Percentiles rank a stretch among this genome's conserved stretches.
Evolutionary conservation across 2,888 invertebrate species (phyloP).

Genomic region (Panorpa germanica): DNA sequence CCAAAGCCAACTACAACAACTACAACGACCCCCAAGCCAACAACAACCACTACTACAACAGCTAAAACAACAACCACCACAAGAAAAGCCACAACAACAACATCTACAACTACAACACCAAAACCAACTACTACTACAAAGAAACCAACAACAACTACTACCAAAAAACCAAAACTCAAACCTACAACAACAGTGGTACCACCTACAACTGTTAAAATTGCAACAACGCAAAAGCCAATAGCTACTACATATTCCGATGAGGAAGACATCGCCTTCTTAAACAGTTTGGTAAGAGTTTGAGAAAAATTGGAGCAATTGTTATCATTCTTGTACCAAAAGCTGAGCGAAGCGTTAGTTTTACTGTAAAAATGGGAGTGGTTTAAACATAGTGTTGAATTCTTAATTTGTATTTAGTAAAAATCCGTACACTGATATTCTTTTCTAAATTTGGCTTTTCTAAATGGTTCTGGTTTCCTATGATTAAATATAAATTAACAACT

Average conservation of each 20-base stretch:
- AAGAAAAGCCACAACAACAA: neutral
- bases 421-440: no score
- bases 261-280: constrained; percentile 38
- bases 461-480: no score
- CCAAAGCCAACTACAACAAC: constrained; percentile 1
- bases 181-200: constrained; percentile 15
- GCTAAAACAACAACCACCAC: constrained; percentile 2
- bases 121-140: neutral
- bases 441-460: no score
- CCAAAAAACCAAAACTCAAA: constrained; percentile 12
- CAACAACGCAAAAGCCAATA: constrained; percentile 11
- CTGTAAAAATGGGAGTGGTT: no score
- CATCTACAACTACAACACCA: constrained; percentile 1
- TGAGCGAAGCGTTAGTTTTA: no score
- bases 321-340: no score
- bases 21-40: neutral
- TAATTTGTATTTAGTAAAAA: no score
- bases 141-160: constrained; percentile 2
- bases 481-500: no score
- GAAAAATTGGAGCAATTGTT: no score
- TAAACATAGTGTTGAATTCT: no score
- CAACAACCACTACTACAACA: neutral
- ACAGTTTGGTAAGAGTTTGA: constrained; percentile 31
- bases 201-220: constrained; percentile 14
- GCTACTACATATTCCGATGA: constrained; percentile 28